Percentiles rank a stretch among this genome's conserved stretches.
Conservation (phyloP, 2,113 vertebrate species). For the Sapajus apella region DNA sequence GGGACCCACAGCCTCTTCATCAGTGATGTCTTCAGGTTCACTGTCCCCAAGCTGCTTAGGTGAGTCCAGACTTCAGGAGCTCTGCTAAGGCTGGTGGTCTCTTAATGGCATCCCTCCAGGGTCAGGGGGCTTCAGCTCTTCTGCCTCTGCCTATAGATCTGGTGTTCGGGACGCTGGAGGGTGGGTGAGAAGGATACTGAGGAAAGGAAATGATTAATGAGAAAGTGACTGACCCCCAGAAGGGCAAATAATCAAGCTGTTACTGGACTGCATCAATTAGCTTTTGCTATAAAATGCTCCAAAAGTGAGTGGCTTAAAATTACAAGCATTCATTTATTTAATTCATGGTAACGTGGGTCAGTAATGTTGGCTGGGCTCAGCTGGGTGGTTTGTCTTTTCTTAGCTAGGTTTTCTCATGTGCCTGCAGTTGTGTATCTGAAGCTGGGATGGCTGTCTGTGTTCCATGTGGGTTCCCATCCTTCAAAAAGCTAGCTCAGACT, state of each 20-base stretch:
- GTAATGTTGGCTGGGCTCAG: background rate
- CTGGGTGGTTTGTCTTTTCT: background rate
- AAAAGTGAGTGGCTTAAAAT: background rate
- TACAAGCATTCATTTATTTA: background rate
- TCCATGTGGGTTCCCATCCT: too few species aligned
- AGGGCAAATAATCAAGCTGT: background rate
- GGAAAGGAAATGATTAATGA: background rate
- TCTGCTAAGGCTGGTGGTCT: background rate
- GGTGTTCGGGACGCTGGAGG: background rate
- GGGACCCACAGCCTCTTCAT: slow-evolving; percentile 88
- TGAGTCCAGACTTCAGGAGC: slow-evolving; percentile 70
- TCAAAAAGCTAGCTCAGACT: too few species aligned
- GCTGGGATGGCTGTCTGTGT: background rate
- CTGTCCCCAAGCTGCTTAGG: slow-evolving; percentile 92
- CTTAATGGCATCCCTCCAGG: background rate
- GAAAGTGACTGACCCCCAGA: background rate
- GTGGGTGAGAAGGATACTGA: background rate
- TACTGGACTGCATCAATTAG: background rate
- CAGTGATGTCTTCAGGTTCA: slow-evolving; percentile 92
- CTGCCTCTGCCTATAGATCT: background rate
- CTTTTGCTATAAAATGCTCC: background rate
- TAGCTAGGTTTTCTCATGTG: fast-evolving
- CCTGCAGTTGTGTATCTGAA: background rate
- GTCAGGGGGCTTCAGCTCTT: background rate
- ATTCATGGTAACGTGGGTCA: background rate